Percentiles rank a stretch among this genome's conserved stretches.
These are phyloP conservation scores for Eupithecia subumbrata DNA, from an alignment of 2,888 invertebrate species.

Conservation along the genomic window DNA sequence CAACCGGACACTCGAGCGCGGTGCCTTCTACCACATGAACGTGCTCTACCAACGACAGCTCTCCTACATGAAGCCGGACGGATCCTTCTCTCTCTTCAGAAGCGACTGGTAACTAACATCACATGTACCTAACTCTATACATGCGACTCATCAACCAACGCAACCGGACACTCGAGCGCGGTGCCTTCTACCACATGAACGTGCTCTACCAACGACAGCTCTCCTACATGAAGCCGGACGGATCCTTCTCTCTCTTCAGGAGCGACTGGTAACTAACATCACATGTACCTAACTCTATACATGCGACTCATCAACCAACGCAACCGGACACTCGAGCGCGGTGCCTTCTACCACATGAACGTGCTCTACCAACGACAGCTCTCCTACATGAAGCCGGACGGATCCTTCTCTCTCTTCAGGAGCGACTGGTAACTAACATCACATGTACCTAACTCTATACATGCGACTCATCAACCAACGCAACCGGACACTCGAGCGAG, in stretches of 20 bases:
- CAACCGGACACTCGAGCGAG: constrained; percentile 90
- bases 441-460: constrained; percentile 95
- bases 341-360: constrained; percentile 95
- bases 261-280: constrained; percentile 97
- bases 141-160: constrained; percentile 96
- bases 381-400: constrained; percentile 95
- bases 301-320: constrained; percentile 96
- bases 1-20: constrained; percentile 90
- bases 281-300: constrained; percentile 95
- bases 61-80: constrained; percentile 95
- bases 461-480: constrained; percentile 96
- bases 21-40: constrained; percentile 95
- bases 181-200: constrained; percentile 95
- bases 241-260: constrained; percentile 95
- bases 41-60: constrained; percentile 94
- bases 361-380: constrained; percentile 94
- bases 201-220: constrained; percentile 94
- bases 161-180: constrained; percentile 90
- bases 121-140: constrained; percentile 95
- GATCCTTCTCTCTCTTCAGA: constrained; percentile 95
- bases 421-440: constrained; percentile 92
- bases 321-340: constrained; percentile 90
- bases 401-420: constrained; percentile 95
- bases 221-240: constrained; percentile 95
- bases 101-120: constrained; percentile 97